Evolutionary conservation across 64 coral and sea anemone genomes (phyloP).

Genomic region (Actinia tenebrosa): DNA sequence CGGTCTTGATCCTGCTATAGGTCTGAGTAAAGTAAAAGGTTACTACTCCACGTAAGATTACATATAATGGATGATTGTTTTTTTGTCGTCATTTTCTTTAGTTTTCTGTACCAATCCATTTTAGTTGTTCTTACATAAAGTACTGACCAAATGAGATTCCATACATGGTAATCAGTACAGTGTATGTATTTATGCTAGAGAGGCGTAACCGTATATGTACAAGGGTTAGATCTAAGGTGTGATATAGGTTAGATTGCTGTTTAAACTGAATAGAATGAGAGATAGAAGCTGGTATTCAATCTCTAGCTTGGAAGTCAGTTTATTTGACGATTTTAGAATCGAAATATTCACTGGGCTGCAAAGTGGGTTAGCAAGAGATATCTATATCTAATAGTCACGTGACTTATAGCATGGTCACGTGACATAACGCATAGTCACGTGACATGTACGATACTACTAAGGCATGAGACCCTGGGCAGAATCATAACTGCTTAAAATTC

Average conservation of each 20-base stretch:
- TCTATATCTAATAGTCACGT: too few relatives aligned
- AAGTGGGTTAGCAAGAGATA: not conserved
- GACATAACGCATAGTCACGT: too few relatives aligned
- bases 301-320: not conserved
- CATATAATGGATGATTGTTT: not conserved
- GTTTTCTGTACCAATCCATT: too few relatives aligned
- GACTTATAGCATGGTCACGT: too few relatives aligned
- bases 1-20: not conserved
- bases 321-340: constrained; percentile 5
- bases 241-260: not conserved
- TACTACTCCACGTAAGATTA: not conserved
- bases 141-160: too few relatives aligned
- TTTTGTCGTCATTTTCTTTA: not conserved
- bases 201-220: not conserved
- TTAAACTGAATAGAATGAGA: not conserved
- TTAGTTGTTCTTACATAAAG: too few relatives aligned
- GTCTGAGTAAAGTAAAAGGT: not conserved
- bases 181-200: not conserved
- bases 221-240: not conserved
- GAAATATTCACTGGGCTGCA: not conserved
- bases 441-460: too few relatives aligned
- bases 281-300: constrained; percentile 9
- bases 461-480: too few relatives aligned
- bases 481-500: too few relatives aligned
- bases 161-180: not conserved